phyloP scores from a whole-genome alignment of 2,113 vertebrate species.

The Stercorarius parasiticus region DNA sequence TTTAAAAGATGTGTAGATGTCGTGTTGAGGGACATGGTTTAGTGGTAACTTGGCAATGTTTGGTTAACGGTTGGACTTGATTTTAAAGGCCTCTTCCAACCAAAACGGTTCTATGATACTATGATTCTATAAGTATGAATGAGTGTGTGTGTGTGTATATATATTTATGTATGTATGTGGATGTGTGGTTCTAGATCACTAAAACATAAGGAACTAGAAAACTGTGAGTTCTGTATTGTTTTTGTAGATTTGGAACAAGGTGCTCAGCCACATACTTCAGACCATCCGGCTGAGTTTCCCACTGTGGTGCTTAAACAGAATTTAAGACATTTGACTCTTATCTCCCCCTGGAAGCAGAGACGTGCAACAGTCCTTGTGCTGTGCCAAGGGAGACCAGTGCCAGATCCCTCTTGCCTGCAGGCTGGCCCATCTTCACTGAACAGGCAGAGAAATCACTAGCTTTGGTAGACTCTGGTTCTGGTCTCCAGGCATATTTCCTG shows the following conservation, averaged over 20 bases:
- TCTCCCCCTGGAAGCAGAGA: not conserved
- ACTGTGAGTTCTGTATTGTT: not conserved
- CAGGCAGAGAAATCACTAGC: not conserved
- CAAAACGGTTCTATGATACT: not conserved
- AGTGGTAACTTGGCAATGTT: not conserved
- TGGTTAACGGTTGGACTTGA: not conserved
- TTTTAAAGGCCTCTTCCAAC: not conserved
- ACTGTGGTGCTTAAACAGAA: not conserved
- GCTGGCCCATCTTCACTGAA: not conserved
- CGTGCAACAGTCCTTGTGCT: not conserved
- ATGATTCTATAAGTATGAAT: not conserved
- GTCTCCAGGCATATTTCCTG: not conserved
- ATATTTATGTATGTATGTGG: not conserved
- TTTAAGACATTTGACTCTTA: not conserved
- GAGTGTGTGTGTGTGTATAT: not conserved
- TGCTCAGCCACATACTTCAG: not conserved
- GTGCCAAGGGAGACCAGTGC: not conserved
- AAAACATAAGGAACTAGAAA: not conserved
- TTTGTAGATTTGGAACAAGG: not conserved
- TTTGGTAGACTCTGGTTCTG: not conserved
- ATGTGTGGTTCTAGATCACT: not conserved
- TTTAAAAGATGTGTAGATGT: not conserved
- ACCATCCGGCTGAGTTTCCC: not conserved
- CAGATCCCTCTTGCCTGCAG: fast-evolving
- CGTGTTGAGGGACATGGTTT: not conserved